Base-by-base conservation (phyloP, 2,113 vertebrate genomes). In the Myrmophylax atrothorax region DNA sequence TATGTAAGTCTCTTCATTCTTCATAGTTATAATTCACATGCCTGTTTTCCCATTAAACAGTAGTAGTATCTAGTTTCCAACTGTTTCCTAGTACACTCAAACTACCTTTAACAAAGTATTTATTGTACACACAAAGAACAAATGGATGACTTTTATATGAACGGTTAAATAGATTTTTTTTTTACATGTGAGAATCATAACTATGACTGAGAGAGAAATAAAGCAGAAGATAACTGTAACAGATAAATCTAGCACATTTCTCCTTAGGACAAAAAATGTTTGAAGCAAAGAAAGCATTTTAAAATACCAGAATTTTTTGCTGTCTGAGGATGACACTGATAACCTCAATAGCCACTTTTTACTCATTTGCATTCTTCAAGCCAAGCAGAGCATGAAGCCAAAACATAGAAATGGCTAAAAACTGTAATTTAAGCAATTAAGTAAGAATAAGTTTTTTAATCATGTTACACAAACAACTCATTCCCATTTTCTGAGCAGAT, bases 401-500 rank as follows among this genome's bases (percentile, higher is more conserved):
- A 73, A 86, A 10, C 20, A 77, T 12, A 83, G 33, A 72, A 85
- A 68, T 19, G 3, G n/a, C 3, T 11, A 76, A 58, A 75, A 53
- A 5, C 4, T 20, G 5, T 12, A 42, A 49, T 33, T 68, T 63
- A 83, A 73, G 15, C n/a, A 60, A 56, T 14, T 67, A 50, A 14
- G 1, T 37, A 40, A 42, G 14, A 33, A 18, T 9, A 23, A 37
- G 5, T 6, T 75, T 77, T 88, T 18, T 37, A 93, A 55, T 29
- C 9, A 20, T 1, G 0, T 35, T 35, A 33, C 22, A 25, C 1
- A 55, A 19, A 11, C 1, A 63, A 26, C 18, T 52, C 9, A 1
- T 20, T 76, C 58, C 14, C 10, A 19, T 2, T 44, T 92, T 59
- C 38, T 38, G 11, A 25, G 15, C 24, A 44, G 37, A 62, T 12